phyloP scores from a whole-genome alignment of 2,888 invertebrate genomes.

The Perizoma affinitatum region DNA sequence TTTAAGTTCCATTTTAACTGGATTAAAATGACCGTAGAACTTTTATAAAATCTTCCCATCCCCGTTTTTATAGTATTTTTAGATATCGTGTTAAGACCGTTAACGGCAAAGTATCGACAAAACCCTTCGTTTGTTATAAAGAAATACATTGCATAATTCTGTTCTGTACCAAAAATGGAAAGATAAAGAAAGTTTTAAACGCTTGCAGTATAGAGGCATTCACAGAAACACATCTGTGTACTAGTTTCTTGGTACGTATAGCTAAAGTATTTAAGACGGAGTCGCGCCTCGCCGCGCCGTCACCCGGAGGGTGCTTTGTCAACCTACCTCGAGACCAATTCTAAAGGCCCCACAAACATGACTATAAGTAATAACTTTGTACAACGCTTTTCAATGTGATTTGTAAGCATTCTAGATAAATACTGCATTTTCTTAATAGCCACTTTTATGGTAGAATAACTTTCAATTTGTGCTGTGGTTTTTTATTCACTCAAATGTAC shows the following conservation, averaged over 20 bases:
- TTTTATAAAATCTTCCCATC: too few species aligned
- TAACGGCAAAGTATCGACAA: too few species aligned
- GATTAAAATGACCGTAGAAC: too few species aligned
- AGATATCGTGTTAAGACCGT: too few species aligned
- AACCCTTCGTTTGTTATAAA: too few species aligned
- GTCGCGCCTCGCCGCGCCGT: constrained; percentile 47
- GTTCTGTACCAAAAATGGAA: too few species aligned
- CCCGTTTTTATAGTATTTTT: too few species aligned
- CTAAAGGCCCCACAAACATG: constrained; percentile 22
- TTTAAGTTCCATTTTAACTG: too few species aligned
- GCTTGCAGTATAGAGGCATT: neutral
- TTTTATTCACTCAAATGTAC: neutral
- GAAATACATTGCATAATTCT: too few species aligned
- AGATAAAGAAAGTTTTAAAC: too few species aligned
- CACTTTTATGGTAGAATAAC: constrained; percentile 9
- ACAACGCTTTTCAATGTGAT: constrained; percentile 26
- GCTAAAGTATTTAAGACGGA: constrained; percentile 21
- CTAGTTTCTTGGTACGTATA: neutral
- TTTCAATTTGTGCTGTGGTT: constrained; percentile 2
- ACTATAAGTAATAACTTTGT: constrained; percentile 24
- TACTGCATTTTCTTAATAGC: constrained; percentile 17
- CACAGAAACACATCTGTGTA: constrained; percentile 7
- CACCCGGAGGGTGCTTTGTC: constrained; percentile 72
- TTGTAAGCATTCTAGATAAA: constrained; percentile 6
- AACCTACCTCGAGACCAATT: constrained; percentile 40